phyloP scores from a whole-genome alignment of 2,888 invertebrate genomes.

The Oxyscelio sp. region DNA sequence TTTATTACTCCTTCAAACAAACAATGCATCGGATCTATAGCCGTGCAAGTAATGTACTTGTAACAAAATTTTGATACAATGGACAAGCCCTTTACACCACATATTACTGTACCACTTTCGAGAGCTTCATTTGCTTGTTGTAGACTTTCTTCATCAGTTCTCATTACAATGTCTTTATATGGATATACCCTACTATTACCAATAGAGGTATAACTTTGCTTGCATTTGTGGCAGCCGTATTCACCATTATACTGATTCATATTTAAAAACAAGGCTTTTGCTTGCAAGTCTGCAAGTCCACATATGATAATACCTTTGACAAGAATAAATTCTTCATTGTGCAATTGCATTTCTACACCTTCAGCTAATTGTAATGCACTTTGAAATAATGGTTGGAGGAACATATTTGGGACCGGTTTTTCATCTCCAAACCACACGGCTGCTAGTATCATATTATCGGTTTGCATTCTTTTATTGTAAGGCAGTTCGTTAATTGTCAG shows the following conservation, averaged over 20 bases:
- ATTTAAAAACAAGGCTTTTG: no score
- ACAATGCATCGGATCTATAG: no score
- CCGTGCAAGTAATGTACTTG: no score
- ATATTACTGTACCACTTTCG: neutral
- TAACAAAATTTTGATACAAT: no score
- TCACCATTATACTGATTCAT: no score
- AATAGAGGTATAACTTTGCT: neutral
- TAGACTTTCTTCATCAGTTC: neutral
- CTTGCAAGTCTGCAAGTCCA: conserved; percentile 41
- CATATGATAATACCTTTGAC: conserved; percentile 24
- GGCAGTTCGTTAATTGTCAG: no score
- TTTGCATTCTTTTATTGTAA: neutral
- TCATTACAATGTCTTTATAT: neutral
- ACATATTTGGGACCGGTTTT: neutral
- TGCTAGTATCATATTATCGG: neutral
- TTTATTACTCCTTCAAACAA: neutral
- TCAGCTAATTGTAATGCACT: no score
- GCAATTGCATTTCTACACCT: no score
- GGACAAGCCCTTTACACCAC: neutral
- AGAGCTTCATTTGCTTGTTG: neutral
- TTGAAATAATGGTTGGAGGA: neutral
- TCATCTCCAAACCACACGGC: neutral
- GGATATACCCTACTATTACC: neutral
- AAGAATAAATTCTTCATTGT: neutral
- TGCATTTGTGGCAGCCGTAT: no score